Conservation (phyloP, 2,797 vertebrate species). For the Epinephelus awoara region DNA sequence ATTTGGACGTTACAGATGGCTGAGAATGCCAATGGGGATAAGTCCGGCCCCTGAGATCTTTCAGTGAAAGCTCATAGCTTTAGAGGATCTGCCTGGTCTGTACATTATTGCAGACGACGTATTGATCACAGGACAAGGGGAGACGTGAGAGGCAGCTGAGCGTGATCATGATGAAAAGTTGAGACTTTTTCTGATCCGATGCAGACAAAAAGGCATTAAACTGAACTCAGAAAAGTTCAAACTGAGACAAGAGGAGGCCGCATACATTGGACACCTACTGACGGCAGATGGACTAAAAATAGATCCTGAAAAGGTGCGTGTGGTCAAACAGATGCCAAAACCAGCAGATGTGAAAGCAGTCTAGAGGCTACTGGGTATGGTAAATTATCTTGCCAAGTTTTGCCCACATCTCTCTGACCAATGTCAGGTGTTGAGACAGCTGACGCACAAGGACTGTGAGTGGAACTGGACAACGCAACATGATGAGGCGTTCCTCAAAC, state of each 20-base stretch:
- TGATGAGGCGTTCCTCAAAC: slow-evolving; percentile 21
- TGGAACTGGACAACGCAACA: slow-evolving; percentile 35
- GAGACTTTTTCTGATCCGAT: slow-evolving; percentile 9
- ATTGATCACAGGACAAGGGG: slow-evolving; percentile 38
- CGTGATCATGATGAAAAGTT: slow-evolving; percentile 12
- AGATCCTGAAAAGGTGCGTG: slow-evolving; percentile 24
- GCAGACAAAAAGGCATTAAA: slow-evolving; percentile 35
- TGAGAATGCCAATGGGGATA: slow-evolving; percentile 16
- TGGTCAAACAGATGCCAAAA: background rate
- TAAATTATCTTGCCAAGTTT: slow-evolving; percentile 35
- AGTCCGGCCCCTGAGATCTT: slow-evolving; percentile 36
- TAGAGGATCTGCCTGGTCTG: background rate
- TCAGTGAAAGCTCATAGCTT: slow-evolving; percentile 29
- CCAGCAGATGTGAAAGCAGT: slow-evolving; percentile 20
- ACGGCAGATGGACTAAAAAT: slow-evolving; percentile 19
- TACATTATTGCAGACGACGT: slow-evolving; percentile 43
- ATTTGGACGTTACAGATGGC: background rate
- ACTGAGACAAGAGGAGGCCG: slow-evolving; percentile 17
- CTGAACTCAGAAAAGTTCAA: slow-evolving; percentile 30
- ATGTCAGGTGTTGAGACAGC: slow-evolving; percentile 23
- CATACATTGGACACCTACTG: slow-evolving; percentile 28
- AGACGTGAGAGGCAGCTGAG: slow-evolving; percentile 23
- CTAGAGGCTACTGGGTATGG: slow-evolving; percentile 23
- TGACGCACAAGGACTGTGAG: slow-evolving; percentile 36
- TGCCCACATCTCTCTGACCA: slow-evolving; percentile 34